phyloP scores from a whole-genome alignment of 2,888 invertebrate species.

The Campoplex capitator region DNA sequence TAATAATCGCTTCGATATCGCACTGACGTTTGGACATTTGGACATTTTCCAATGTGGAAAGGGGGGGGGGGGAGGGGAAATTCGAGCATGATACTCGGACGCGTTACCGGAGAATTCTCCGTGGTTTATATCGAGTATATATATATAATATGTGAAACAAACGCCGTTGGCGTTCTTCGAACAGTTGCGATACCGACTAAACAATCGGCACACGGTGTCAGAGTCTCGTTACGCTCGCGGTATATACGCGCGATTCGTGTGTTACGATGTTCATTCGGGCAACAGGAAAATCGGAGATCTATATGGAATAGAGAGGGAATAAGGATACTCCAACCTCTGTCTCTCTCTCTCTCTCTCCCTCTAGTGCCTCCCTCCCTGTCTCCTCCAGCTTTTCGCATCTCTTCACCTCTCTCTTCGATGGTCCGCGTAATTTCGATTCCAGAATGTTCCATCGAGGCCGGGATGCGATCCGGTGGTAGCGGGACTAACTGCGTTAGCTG shows the following conservation, averaged over 20 bases:
- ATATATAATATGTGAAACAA: neutral
- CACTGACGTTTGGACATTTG: constrained; percentile 45
- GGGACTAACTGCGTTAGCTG: constrained; percentile 65
- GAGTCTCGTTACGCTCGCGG: constrained; percentile 41
- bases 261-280: neutral
- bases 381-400: neutral
- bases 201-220: constrained; percentile 54
- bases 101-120: neutral
- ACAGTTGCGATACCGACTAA: constrained; percentile 42
- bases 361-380: neutral
- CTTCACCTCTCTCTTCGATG: constrained; percentile 16
- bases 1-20: constrained; percentile 61
- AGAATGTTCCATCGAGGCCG: constrained; percentile 47
- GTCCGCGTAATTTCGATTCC: constrained; percentile 62
- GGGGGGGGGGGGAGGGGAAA: neutral
- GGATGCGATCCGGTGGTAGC: constrained; percentile 55
- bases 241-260: constrained; percentile 22
- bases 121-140: neutral
- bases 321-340: constrained; percentile 13
- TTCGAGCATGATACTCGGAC: neutral
- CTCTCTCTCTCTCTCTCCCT: neutral
- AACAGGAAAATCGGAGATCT: neutral
- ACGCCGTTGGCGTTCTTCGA: constrained; percentile 16
- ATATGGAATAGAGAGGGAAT: neutral
- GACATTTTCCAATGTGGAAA: constrained; percentile 53